Evolutionary conservation across 1,140 invertebrate species (phyloP), one percentile per base, ranked within the genome.

Genomic region (Pseudomyrmex dendroicus): DNA sequence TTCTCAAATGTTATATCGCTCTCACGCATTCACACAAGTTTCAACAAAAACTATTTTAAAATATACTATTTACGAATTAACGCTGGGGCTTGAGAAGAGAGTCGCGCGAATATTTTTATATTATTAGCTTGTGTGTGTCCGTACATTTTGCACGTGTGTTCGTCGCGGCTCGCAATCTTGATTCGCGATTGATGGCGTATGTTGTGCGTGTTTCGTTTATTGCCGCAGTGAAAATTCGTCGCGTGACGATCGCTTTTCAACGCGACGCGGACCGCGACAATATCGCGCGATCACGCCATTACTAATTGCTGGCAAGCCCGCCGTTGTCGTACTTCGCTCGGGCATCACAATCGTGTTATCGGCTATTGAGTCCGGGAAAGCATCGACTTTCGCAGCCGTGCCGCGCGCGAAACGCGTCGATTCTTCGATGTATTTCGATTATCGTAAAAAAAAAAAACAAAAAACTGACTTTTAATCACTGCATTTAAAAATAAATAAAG

Each of bases 321-420:
- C 61, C 82, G 85, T 64, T 86, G 86, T 86, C 85, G 80, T 78
- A 78, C 52, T 73, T 84, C 73, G 63, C 46, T 84, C 73, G 82
- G 57, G 59, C 82, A 66, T 77, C 56, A 50, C 83, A 63, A 87
- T 87, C 46, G 61, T 73, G 84, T 87, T 87, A 87, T 64, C 85
- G 73, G 67, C 20, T 86, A 87, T 84, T 72, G 86, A 87, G 84
- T 86, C 70, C 57, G 72, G 86, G 72, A 73, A 35, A 73, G 85
- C 85, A 59, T 86, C 73, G 73, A 87, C 73, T 87, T 73, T 76
- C 61, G 22, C 78, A 15, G 59, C 57, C 20, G 52, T 48, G 25
- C 22, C 46, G 13, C 74, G 50, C 22, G 62, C 54, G 12, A 68
- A 84, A 73, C 61, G 52, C 63, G 59, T 48, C 66, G 62, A 64